Evolutionary conservation across 2,888 invertebrate genomes (phyloP).

Genomic region (Dynastes tityus): DNA sequence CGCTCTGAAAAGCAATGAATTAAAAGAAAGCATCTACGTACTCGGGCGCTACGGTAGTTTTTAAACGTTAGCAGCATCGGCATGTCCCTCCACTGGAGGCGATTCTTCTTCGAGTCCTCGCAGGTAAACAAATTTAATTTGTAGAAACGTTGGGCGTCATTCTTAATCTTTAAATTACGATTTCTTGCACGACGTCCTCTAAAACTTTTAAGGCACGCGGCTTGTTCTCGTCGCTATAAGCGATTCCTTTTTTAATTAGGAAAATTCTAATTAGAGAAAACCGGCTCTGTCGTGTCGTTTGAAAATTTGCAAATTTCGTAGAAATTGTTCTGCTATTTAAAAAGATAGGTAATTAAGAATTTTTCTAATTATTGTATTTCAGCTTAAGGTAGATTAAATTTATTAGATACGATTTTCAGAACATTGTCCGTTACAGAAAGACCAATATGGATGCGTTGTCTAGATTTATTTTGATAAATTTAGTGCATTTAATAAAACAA

Average conservation of each 20-base stretch:
- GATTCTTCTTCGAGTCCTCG: not conserved
- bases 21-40: constrained; percentile 17
- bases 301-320: not conserved
- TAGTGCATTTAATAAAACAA: too few species aligned
- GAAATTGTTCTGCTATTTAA: not conserved
- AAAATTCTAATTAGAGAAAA: not conserved
- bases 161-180: constrained; percentile 9
- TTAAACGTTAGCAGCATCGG: constrained; percentile 4
- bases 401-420: too few species aligned
- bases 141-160: constrained; percentile 22
- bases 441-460: too few species aligned
- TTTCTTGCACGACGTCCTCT: not conserved
- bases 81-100: not conserved
- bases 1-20: constrained; percentile 32
- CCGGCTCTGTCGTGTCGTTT: not conserved
- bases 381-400: too few species aligned
- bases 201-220: not conserved
- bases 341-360: not conserved
- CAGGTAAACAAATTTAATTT: constrained; percentile 48
- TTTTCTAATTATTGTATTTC: not conserved
- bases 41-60: not conserved
- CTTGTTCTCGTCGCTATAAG: not conserved
- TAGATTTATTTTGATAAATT: too few species aligned
- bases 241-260: constrained; percentile 6
- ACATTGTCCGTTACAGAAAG: too few species aligned